Conservation (phyloP, 2,888 invertebrate species). For the Scaptomyza cyrtandrae region DNA sequence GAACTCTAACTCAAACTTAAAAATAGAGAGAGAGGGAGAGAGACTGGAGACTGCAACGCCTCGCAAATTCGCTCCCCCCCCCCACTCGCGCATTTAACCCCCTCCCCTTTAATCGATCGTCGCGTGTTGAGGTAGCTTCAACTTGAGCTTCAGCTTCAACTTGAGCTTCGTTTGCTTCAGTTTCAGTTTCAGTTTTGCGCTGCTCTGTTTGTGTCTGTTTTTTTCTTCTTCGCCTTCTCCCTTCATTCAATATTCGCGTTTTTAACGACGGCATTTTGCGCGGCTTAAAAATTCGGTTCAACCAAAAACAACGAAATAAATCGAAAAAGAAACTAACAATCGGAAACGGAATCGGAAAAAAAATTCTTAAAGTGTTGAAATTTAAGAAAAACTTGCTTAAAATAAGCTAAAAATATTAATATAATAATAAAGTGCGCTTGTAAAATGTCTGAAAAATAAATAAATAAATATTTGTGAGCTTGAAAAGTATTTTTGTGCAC, state of each 20-base stretch:
- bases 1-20: background rate
- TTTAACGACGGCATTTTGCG: conserved; percentile 68
- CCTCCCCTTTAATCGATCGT: background rate
- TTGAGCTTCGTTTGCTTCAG: conserved; percentile 19
- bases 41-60: background rate
- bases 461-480: background rate
- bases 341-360: background rate
- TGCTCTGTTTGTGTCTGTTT: conserved; percentile 18
- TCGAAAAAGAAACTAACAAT: background rate
- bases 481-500: too few species aligned
- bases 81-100: background rate
- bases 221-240: conserved; percentile 7
- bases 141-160: conserved; percentile 8
- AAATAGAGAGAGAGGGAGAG: background rate
- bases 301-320: too few species aligned
- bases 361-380: conserved; percentile 21
- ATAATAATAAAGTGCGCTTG: background rate
- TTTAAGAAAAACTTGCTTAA: background rate
- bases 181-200: conserved; percentile 39
- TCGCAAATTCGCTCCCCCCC: background rate
- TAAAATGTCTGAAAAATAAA: conserved; percentile 14
- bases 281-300: conserved; percentile 10
- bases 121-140: conserved; percentile 43
- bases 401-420: background rate
- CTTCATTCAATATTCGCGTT: background rate